A percentile compares a stretch with the other conserved stretches of the same genome.
These are phyloP conservation scores for Hyperoplus lanceolatus DNA, from an alignment of 2,797 vertebrate genomes.

Conservation along the genomic window DNA sequence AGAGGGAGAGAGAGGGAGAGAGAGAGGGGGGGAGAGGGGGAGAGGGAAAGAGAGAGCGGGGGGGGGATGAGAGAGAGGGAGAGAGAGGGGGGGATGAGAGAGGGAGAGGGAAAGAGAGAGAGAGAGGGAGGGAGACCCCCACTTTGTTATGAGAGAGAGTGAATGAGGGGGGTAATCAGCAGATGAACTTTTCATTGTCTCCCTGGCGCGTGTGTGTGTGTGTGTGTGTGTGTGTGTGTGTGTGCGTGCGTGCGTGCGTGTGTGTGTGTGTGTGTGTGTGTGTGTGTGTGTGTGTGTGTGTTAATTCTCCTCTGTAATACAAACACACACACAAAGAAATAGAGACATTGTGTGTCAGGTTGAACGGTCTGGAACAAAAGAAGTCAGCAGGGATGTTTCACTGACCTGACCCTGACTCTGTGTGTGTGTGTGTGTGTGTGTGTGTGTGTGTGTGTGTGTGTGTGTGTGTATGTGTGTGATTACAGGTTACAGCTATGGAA, in stretches of 20 bases:
- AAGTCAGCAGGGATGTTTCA: constrained; percentile 43
- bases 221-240: constrained; percentile 8
- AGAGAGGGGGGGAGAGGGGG: too few species aligned
- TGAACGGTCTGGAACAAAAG: constrained; percentile 51
- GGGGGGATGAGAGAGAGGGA: too few species aligned
- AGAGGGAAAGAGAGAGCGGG: too few species aligned
- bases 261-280: constrained; percentile 10
- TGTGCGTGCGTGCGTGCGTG: background rate
- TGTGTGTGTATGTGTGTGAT: constrained; percentile 22
- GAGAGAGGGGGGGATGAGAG: constrained; percentile 4
- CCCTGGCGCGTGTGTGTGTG: constrained; percentile 1
- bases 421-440: constrained; percentile 19
- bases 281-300: constrained; percentile 8
- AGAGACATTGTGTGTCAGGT: constrained; percentile 20
- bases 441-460: constrained; percentile 28
- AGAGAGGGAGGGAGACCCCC: background rate
- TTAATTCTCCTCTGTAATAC: background rate
- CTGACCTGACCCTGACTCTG: constrained; percentile 25
- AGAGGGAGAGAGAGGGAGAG: background rate
- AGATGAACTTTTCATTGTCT: constrained; percentile 42
- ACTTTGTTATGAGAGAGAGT: constrained; percentile 16
- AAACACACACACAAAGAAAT: constrained; percentile 13
- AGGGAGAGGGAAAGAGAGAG: background rate
- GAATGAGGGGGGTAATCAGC: background rate
- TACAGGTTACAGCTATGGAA: background rate